Conservation (phyloP, 2,888 invertebrate species). For the Oithona nana region DNA sequence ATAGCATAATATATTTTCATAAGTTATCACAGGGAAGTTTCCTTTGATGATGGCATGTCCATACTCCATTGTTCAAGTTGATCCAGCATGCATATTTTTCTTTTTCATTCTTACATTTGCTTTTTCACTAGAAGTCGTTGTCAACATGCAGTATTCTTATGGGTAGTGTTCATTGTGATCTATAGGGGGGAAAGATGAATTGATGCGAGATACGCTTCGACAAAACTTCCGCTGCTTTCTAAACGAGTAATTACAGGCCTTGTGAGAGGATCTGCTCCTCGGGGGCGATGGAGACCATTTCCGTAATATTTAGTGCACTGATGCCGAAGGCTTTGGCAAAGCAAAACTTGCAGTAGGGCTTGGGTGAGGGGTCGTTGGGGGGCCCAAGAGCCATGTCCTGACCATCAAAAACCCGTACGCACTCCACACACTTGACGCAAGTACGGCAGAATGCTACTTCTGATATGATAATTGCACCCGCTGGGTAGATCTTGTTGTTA, state of each 20-base stretch:
- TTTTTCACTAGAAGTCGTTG: too few relatives aligned
- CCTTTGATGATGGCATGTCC: too few relatives aligned
- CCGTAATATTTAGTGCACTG: slow-evolving; percentile 8
- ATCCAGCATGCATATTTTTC: too few relatives aligned
- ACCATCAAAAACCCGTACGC: slow-evolving; percentile 5
- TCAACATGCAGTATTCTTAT: too few relatives aligned
- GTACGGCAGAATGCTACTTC: slow-evolving; percentile 10
- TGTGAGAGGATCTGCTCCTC: neutral
- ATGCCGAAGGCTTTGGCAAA: slow-evolving; percentile 11
- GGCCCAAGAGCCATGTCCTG: slow-evolving; percentile 2
- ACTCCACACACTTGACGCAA: slow-evolving; percentile 15
- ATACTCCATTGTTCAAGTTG: too few relatives aligned
- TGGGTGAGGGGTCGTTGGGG: neutral
- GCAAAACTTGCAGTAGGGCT: slow-evolving; percentile 16
- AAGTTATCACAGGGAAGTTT: too few relatives aligned
- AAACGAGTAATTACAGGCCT: too few relatives aligned
- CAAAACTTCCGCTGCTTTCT: too few relatives aligned
- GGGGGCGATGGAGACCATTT: slow-evolving; percentile 7
- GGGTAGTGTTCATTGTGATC: too few relatives aligned
- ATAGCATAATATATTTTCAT: too few relatives aligned
- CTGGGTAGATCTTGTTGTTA: slow-evolving; percentile 6
- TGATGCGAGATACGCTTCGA: neutral
- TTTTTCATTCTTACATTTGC: too few relatives aligned
- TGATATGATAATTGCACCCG: neutral
- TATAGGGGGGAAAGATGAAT: neutral